Evolutionary conservation across 2,113 vertebrate genomes (phyloP).

Genomic region (Lethenteron camtschaticum): DNA sequence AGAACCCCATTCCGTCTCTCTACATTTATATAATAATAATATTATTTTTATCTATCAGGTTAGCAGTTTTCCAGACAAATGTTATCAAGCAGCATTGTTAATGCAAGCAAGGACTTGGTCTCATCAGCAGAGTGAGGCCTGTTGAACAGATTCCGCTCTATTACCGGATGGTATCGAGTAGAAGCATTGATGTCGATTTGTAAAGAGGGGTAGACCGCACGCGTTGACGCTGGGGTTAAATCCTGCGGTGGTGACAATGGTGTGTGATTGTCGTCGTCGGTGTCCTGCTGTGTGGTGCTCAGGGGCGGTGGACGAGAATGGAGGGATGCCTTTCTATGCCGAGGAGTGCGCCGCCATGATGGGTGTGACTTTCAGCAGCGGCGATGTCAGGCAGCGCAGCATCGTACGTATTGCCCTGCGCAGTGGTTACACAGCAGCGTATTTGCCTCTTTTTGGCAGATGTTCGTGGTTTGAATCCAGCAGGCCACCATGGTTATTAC

Average conservation of each 20-base stretch:
- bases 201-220: background rate
- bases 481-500: background rate
- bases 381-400: slow-evolving; percentile 47
- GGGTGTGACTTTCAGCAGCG: slow-evolving; percentile 84
- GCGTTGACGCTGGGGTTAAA: background rate
- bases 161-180: background rate
- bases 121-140: background rate
- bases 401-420: slow-evolving; percentile 38
- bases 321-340: slow-evolving; percentile 68
- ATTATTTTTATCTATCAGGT: too few relatives aligned
- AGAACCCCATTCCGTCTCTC: too few relatives aligned
- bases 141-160: background rate
- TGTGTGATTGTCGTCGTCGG: background rate
- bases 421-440: background rate
- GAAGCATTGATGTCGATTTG: background rate
- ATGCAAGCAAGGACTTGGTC: too few relatives aligned
- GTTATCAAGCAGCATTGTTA: too few relatives aligned
- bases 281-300: slow-evolving; percentile 6
- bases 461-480: slow-evolving; percentile 11
- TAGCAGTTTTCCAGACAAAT: too few relatives aligned
- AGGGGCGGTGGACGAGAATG: slow-evolving; percentile 78
- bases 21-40: too few relatives aligned
- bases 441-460: slow-evolving; percentile 11
- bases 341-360: slow-evolving; percentile 90
- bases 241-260: background rate